Base-by-base conservation (phyloP, 1,140 invertebrate species). In the Anoplolepis gracilipes region DNA sequence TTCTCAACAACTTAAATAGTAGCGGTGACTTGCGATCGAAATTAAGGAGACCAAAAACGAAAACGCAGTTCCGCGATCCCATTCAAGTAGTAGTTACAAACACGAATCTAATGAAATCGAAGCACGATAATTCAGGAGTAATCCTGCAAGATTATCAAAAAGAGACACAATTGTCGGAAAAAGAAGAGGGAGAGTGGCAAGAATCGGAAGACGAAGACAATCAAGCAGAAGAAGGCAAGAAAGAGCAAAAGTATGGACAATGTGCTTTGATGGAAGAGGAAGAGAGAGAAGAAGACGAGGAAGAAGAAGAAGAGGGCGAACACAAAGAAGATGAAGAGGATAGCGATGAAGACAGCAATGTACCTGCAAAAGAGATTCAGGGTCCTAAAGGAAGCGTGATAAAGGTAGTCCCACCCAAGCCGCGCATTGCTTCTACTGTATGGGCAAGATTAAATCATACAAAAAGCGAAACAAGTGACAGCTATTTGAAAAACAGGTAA, bases 371-470 rank as follows among this genome's bases (percentile, higher is more conserved):
- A 85, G 94, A 95, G 91, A 73, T 94, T 33, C 93, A 94, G 87
- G 94, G 94, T 25, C 93, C 93, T 16, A 93, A 92, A 85, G 94
- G 94, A n/a, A 95, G 94, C 79, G 94, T 95, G 19, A 95, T 95
- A 49, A 95, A 95, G 81, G 94, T 94, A 39, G 92, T 95, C 22
- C 91, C 92, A 75, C 90, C 88, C 8, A 95, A 95, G 85, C 94
- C 94, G 42, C 92, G 92, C 62, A 88, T 95, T 77, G 92, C 94
- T 1, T 94, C 94, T 5, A 95, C 94, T 90, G 96, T 96, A n/a
- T 96, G 96, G 96, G 94, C 96, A 0, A 95, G 96, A 93, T 91
- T 96, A 76, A 96, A 96, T 85, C 90, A 91, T 67, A 73, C 87
- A 3, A 91, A 91, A 89, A 90, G 84, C 49, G 88, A 86, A 10